Base-by-base conservation (phyloP, 2,797 vertebrate genomes). In the Sebastes trivittatus region DNA sequence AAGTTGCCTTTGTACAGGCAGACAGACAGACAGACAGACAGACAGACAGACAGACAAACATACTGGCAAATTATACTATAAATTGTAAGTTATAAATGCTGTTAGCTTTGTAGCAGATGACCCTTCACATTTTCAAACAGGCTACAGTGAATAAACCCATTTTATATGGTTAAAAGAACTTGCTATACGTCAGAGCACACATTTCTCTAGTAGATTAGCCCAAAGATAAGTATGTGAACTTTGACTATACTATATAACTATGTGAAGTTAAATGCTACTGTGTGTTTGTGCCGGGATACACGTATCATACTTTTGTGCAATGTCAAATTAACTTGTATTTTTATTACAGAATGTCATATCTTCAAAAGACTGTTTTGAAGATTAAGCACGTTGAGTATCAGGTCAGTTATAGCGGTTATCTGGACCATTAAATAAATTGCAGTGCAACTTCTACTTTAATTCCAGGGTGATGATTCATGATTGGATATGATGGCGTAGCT, bases 361-460 rank as follows among this genome's bases (percentile, higher is more conserved):
- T 74, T 66, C 8, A 13, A 22, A 36, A 5, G 2, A 14, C 61
- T 38, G 11, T 64, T 75, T 65, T 25, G 46, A 46, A 34, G 0
- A 74, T 34, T 11, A 46, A 23, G 59, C 3, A 52, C 11, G 3
- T 11, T n/a, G 4, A 32, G 5, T 36, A 72, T 77, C 30, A 54
- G 18, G 65, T 64, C 25, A 54, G 29, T 61, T 65, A 29, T 23
- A 54, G 55, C 46, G 42, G 49, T 74, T 77, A 70, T 74, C 32
- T 77, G 71, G 62, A 52, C 56, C 32, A 77, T 84, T 83, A 77
- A 81, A 76, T 70, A 73, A 32, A 86, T 29, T 82, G 38, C 30
- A 42, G 32, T 7, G 4, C 49, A 62, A 52, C 66, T 64, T 86
- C 64, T 36, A 61, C 29, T 78, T 69, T 75, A 65, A 18, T 63